Conservation (phyloP, 2,888 invertebrate genomes). For the Phalera bucephala region DNA sequence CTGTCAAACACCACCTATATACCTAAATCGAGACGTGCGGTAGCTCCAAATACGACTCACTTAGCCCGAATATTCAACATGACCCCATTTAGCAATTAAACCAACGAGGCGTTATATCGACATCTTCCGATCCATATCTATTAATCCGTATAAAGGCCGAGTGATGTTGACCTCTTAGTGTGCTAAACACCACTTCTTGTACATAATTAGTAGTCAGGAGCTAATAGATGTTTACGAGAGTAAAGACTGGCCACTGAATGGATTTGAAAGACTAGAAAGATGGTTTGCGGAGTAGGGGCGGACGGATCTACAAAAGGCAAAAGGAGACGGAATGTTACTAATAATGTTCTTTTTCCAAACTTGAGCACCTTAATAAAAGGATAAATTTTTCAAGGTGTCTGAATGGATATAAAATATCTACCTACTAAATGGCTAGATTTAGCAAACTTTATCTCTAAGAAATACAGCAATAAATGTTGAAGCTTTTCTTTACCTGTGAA, state of each 20-base stretch:
- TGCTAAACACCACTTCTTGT: constrained; percentile 3
- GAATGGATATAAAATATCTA: no score
- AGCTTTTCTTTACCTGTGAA: no score
- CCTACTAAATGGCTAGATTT: no score
- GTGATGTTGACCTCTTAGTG: constrained; percentile 5
- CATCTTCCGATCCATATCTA: constrained; percentile 12
- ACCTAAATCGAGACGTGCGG: no score
- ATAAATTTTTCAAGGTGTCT: background rate
- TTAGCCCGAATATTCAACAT: constrained; percentile 11
- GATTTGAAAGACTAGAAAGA: constrained; percentile 5
- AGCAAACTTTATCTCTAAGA: no score
- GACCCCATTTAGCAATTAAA: constrained; percentile 10
- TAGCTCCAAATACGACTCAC: constrained; percentile 5
- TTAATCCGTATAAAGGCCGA: constrained; percentile 13
- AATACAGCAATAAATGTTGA: no score
- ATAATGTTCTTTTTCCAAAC: background rate
- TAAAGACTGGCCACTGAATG: constrained; percentile 10
- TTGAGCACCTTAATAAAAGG: background rate
- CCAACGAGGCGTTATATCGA: constrained; percentile 11
- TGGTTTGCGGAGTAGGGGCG: background rate
- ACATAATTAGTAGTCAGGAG: constrained; percentile 10
- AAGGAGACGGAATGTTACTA: constrained; percentile 1
- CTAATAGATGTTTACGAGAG: constrained; percentile 6
- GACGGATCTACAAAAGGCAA: background rate
- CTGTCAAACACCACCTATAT: background rate